Evolutionary conservation across 1,140 invertebrate genomes (phyloP), one percentile per base, ranked within the genome.

Genomic region (Reticulitermes speratus): DNA sequence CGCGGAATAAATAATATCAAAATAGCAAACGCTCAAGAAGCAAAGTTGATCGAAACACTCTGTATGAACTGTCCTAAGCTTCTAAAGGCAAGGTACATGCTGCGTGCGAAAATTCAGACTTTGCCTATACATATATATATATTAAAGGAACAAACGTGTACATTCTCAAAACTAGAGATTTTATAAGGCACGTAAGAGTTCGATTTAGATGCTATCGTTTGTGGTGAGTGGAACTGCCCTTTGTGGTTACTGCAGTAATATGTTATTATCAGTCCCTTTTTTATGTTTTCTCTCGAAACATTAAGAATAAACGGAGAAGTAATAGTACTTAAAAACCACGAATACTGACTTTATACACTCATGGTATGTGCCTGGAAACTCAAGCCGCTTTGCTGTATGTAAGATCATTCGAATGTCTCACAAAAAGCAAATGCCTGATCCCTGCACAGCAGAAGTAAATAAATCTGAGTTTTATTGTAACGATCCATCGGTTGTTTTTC

Each of bases 171-270:
- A 75, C 65, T 30, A n/a, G 65, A 75, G 65, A 84, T 84, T 84
- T 84, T 84, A 84, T 32, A 48, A 84, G 84, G 55, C 84, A 84
- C 84, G 84, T 84, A 84, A 84, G 84, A 59, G n/a, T 84, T 59
- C 84, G 55, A 84, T 84, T 84, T 84, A 84, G 84, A 84, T 84
- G 48, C 6, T 84, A 84, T 84, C 84, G 48, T 84, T 30, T 44
- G 30, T 84, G 84, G 84, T 84, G 55, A 84, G 84, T 84, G 84
- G 84, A 84, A 84, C 8, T 84, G 84, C 32, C n/a, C 84, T 84
- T 59, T 84, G 16, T 2, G 45, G 21, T 52, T 16, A n/a, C 45
- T 30, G 23, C 16, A 84, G 48, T 52, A 84, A 84, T 84, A 59
- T n/a, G 55, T 84, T 45, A 84, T 84, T 84, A 84, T 59, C 84